phyloP scores from a whole-genome alignment of 1,140 invertebrate genomes.

The Trachymyrmex septentrionalis region DNA sequence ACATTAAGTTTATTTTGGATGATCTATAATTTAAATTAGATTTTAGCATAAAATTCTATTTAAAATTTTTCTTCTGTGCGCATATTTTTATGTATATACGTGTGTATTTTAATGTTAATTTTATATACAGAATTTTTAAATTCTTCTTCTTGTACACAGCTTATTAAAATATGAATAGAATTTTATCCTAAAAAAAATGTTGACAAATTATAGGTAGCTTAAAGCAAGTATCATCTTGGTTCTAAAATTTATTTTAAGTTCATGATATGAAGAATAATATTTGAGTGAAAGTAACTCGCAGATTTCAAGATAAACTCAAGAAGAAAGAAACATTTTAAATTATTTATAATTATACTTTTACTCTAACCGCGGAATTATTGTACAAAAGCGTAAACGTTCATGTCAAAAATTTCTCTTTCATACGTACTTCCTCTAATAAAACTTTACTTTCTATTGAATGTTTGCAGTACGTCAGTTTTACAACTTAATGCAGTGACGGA shows the following conservation, averaged over 20 bases:
- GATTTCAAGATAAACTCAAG: not conserved
- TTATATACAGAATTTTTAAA: not conserved
- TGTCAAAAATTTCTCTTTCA: constrained; percentile 18
- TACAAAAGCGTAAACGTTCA: not conserved
- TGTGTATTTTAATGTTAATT: not conserved
- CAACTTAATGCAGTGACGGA: not conserved
- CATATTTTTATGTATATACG: not conserved
- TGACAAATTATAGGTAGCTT: not conserved
- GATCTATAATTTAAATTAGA: not conserved
- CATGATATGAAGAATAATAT: not conserved
- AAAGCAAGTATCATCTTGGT: not conserved
- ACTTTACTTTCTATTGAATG: constrained; percentile 30
- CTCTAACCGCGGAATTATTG: constrained; percentile 11
- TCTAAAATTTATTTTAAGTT: constrained; percentile 9
- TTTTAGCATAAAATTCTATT: not conserved
- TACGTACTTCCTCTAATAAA: not conserved
- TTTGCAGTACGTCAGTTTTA: not conserved
- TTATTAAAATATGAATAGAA: not conserved
- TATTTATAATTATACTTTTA: constrained; percentile 28
- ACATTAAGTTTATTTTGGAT: not conserved
- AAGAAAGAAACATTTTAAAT: constrained; percentile 38
- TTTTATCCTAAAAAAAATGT: not conserved
- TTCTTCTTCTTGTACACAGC: not conserved
- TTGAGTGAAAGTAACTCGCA: constrained; percentile 22
- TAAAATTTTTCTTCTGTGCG: not conserved